These are phyloP conservation scores for Dynastes maya DNA, from an alignment of 2,888 invertebrate genomes.

Conservation along the genomic window DNA sequence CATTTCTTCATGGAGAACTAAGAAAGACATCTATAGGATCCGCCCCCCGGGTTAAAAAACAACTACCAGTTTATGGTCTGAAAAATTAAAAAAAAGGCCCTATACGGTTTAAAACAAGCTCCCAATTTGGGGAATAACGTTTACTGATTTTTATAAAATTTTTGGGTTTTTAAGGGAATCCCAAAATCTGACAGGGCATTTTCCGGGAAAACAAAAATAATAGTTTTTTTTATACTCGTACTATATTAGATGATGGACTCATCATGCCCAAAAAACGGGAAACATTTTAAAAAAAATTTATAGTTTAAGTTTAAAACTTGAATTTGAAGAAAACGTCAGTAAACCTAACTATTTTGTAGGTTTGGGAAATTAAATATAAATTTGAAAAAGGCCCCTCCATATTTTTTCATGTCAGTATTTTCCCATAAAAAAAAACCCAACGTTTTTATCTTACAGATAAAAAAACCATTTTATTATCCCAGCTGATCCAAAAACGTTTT, in stretches of 20 bases:
- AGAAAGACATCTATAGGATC: conserved; percentile 55
- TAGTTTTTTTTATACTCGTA: conserved; percentile 47
- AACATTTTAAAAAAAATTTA: background rate
- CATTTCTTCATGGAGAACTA: conserved; percentile 56
- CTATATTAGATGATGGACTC: conserved; percentile 53
- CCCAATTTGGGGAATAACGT: conserved; percentile 52
- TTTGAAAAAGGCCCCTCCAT: conserved; percentile 27
- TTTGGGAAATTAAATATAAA: conserved; percentile 49
- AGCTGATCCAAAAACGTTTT: too few species aligned
- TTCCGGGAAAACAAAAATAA: conserved; percentile 12
- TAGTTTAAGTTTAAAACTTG: too few species aligned
- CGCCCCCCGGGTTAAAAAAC: conserved; percentile 49
- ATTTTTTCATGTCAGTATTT: conserved; percentile 44
- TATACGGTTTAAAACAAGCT: conserved; percentile 56
- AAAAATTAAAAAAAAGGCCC: conserved; percentile 22
- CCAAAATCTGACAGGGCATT: too few species aligned
- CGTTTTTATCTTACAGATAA: conserved; percentile 50
- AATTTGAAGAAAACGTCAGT: background rate
- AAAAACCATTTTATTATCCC: conserved; percentile 22
- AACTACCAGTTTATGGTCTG: too few species aligned
- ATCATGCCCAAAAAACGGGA: conserved; percentile 15
- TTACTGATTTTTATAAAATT: conserved; percentile 30
- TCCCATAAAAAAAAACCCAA: conserved; percentile 42
- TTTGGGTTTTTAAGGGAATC: too few species aligned
- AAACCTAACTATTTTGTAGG: background rate